phyloP scores from a whole-genome alignment of 1,140 invertebrate species.

The Danaus melanippus region DNA sequence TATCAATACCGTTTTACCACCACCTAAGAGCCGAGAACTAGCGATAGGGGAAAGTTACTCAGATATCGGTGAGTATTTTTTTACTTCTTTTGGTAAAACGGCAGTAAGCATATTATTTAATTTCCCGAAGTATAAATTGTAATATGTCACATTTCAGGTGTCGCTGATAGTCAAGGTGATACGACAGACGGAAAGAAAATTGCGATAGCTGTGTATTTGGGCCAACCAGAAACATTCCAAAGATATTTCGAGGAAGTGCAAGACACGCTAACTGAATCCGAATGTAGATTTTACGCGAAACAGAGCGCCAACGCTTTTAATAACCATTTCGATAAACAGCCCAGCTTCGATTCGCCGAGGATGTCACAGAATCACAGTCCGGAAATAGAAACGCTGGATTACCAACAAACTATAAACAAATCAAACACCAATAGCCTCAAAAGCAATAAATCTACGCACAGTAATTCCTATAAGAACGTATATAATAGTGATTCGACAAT shows the following conservation, averaged over 20 bases:
- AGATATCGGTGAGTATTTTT: constrained; percentile 65
- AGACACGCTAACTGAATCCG: constrained; percentile 73
- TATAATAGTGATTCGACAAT: constrained; percentile 71
- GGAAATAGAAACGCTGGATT: constrained; percentile 63
- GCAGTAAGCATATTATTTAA: not conserved
- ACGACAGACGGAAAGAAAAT: constrained; percentile 90
- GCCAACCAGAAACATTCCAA: constrained; percentile 84
- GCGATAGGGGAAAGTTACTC: constrained; percentile 71
- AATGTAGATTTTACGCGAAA: constrained; percentile 70
- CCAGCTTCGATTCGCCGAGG: constrained; percentile 69
- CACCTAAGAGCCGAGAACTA: constrained; percentile 64
- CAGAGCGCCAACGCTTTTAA: constrained; percentile 57
- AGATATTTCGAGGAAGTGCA: constrained; percentile 78
- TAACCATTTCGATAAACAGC: constrained; percentile 70
- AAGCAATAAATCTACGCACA: constrained; percentile 74
- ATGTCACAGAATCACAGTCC: constrained; percentile 69
- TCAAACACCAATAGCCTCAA: constrained; percentile 72
- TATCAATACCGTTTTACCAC: constrained; percentile 63
- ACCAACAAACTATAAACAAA: constrained; percentile 61
- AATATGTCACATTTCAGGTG: constrained; percentile 39
- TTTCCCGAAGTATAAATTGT: too few species aligned
- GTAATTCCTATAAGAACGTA: constrained; percentile 67
- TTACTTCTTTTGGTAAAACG: constrained; percentile 11
- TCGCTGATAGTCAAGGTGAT: constrained; percentile 79
- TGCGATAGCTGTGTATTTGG: constrained; percentile 86